phyloP scores from a whole-genome alignment of 1,140 invertebrate genomes.

The Pogonomyrmex californicus region DNA sequence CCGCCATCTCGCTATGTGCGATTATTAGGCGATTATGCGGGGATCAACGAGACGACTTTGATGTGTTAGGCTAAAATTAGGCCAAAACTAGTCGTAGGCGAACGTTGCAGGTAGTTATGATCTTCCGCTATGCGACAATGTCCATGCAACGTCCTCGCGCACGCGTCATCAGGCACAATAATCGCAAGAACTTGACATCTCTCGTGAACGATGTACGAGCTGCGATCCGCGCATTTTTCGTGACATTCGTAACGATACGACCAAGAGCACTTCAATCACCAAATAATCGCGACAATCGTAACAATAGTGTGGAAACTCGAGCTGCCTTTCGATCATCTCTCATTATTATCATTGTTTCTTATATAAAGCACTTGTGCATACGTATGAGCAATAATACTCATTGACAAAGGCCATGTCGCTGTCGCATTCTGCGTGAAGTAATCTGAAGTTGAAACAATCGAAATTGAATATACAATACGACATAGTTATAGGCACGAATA shows the following conservation, averaged over 20 bases:
- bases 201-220: conserved; percentile 31
- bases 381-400: background rate
- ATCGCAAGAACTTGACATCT: conserved; percentile 62
- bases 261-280: background rate
- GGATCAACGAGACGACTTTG: conserved; percentile 1
- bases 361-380: background rate
- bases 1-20: conserved; percentile 80
- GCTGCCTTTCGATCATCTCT: background rate
- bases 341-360: background rate
- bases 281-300: background rate
- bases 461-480: background rate
- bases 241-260: conserved; percentile 45
- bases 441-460: background rate
- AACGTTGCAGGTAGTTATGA: conserved; percentile 16
- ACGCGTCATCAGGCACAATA: conserved; percentile 64
- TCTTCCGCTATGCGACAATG: conserved; percentile 25
- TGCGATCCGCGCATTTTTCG: conserved; percentile 56
- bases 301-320: background rate
- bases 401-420: background rate
- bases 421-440: background rate
- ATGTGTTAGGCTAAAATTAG: conserved; percentile 56
- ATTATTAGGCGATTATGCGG: conserved; percentile 9
- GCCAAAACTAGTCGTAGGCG: conserved; percentile 34
- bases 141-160: conserved; percentile 52
- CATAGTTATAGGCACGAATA: conserved; percentile 13